phyloP scores from a whole-genome alignment of 2,888 invertebrate species.

The Crocallis elinguaria region DNA sequence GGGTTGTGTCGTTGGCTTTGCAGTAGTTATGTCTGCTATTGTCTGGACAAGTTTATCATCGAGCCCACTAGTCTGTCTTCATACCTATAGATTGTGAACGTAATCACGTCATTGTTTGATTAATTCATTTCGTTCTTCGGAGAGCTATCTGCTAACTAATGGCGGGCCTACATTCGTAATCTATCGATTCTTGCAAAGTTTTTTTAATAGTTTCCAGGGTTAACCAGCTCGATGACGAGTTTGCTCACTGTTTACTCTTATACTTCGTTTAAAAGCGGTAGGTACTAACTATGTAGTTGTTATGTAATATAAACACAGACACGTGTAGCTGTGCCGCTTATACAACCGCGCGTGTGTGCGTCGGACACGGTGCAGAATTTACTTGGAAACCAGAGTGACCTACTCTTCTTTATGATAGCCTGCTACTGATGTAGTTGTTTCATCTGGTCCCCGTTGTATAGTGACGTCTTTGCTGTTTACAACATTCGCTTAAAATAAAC shows the following conservation, averaged over 20 bases:
- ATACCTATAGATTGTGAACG: too few relatives aligned
- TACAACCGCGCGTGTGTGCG: slow-evolving; percentile 52
- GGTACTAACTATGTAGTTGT: slow-evolving; percentile 51
- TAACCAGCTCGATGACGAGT: too few relatives aligned
- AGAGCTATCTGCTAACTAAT: too few relatives aligned
- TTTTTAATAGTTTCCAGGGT: too few relatives aligned
- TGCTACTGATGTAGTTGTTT: slow-evolving; percentile 25
- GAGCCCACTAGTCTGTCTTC: too few relatives aligned
- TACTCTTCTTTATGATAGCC: slow-evolving; percentile 35
- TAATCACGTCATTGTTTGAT: too few relatives aligned
- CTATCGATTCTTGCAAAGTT: too few relatives aligned
- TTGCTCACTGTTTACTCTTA: slow-evolving; percentile 10
- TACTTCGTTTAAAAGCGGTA: slow-evolving; percentile 31
- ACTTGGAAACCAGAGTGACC: slow-evolving; percentile 35
- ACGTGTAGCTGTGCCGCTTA: slow-evolving; percentile 59
- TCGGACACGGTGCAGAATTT: slow-evolving; percentile 35
- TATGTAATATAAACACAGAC: slow-evolving; percentile 70
- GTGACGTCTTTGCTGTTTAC: slow-evolving; percentile 18
- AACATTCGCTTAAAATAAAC: slow-evolving; percentile 6
- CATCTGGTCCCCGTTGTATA: slow-evolving; percentile 16
- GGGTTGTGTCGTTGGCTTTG: too few relatives aligned
- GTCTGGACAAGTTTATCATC: too few relatives aligned
- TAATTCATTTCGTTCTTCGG: too few relatives aligned
- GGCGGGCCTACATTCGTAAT: too few relatives aligned
- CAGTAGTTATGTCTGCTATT: too few relatives aligned